Conservation (phyloP, 2,113 vertebrate species). For the Nanorana parkeri region DNA sequence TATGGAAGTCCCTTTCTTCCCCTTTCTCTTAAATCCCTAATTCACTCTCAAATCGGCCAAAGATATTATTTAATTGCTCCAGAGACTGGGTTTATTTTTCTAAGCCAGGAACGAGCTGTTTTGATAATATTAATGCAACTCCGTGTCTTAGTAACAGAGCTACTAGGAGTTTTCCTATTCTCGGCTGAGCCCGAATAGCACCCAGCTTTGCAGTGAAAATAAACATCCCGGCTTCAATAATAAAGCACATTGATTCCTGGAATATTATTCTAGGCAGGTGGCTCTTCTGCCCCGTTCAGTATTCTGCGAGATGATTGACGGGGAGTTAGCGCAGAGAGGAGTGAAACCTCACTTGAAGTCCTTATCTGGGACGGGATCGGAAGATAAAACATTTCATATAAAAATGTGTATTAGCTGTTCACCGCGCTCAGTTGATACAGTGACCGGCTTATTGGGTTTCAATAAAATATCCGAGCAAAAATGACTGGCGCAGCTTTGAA, state of each 20-base stretch:
- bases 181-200: conserved; percentile 52
- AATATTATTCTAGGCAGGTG: conserved; percentile 61
- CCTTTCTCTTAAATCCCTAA: conserved; percentile 25
- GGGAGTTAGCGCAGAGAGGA: background rate
- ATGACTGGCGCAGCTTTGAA: too few relatives aligned
- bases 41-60: conserved; percentile 49
- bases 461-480: too few relatives aligned
- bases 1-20: conserved; percentile 8
- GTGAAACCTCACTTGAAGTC: background rate
- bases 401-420: too few relatives aligned
- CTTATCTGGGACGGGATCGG: background rate
- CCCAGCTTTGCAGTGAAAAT: conserved; percentile 59
- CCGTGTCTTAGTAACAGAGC: conserved; percentile 60
- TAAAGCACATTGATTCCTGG: conserved; percentile 38
- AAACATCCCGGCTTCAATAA: conserved; percentile 48
- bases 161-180: conserved; percentile 31
- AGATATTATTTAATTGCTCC: conserved; percentile 59
- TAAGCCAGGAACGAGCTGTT: conserved; percentile 55
- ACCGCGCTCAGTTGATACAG: too few relatives aligned
- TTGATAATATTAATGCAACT: conserved; percentile 57
- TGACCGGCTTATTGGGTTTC: too few relatives aligned
- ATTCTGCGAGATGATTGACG: conserved; percentile 52
- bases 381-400: background rate
- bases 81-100: conserved; percentile 58
- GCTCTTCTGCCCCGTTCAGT: conserved; percentile 30